Conservation (phyloP, 2,797 vertebrate species). For the Lepus oiostolus region DNA sequence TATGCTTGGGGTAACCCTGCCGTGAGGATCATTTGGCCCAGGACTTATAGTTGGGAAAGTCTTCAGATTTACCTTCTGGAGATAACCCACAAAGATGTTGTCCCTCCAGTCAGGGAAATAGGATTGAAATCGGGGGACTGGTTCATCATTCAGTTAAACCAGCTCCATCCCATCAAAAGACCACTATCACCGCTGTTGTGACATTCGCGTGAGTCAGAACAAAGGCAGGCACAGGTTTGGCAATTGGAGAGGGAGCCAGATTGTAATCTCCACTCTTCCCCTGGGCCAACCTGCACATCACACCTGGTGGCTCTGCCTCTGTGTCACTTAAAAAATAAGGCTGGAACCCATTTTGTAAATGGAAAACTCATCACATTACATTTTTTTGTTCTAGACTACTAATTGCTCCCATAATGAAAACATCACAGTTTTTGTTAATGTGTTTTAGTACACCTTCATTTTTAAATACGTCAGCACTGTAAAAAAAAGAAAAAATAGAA, state of each 20-base stretch:
- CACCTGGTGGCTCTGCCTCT: neutral
- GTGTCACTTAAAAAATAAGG: neutral
- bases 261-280: neutral
- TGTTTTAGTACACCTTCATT: neutral
- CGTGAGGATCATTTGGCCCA: neutral
- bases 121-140: neutral
- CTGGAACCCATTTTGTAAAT: slow-evolving; percentile 42
- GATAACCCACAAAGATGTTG: neutral
- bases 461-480: neutral
- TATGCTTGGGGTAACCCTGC: neutral
- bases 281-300: neutral
- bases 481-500: neutral
- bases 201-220: neutral
- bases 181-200: neutral
- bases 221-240: neutral
- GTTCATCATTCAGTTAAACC: neutral
- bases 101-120: neutral
- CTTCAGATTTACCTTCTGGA: neutral
- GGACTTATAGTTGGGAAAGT: neutral
- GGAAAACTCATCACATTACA: neutral
- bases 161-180: neutral
- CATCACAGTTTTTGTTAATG: neutral
- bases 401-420: slow-evolving; percentile 9
- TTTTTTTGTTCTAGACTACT: neutral
- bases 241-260: neutral